Base-by-base conservation (phyloP, 2,888 invertebrate species). In the Pogonocherus hispidulus region DNA sequence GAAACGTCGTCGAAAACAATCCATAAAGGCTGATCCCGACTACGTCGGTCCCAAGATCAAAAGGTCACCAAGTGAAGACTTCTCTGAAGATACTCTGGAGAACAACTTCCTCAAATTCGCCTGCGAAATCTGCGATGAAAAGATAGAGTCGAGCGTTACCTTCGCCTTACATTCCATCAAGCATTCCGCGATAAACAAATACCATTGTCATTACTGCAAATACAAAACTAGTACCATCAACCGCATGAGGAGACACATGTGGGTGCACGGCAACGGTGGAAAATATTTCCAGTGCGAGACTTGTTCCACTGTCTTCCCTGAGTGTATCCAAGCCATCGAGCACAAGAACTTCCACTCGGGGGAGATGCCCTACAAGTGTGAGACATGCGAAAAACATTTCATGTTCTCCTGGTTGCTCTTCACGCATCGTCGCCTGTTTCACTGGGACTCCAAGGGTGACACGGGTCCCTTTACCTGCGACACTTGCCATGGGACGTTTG, bases 61-160 rank as follows among this genome's bases (percentile, higher is more conserved):
- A 51, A 9, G 18, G 0, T 16, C 37, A 35, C 18, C 41, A 0
- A 52, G 9, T 35, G 22, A 1, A 22, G 60, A 54, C 9, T 19
- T 16, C 14, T 22, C 47, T 9, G 60, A 66, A 14, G 60, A 66
- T 9, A 32, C 27, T 16, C 19, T 47, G 9, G 71, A 85, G 82
- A 76, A 82, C 83, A 69, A 84, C 83, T 69, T 74, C 35, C 47
- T 78, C 20, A 71, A 74, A 35, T 77, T 76, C 35, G 65, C 87
- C 37, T 89, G 89, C 67, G 87, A 88, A 69, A 69, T 88, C 46
- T 90, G 90, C 54, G 87, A 88, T 1, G 87, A 88, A 68, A 83
- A 87, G 6, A 89, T 88, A 63, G 87, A 87, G 6, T 73, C 75
- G 9, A 79, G 81, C 51, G 63, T 83, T 5, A 80, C 77, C 8